These are phyloP conservation scores for Petrocephalus schoutedeni DNA, from an alignment of 2,797 vertebrate species.

Conservation along the genomic window DNA sequence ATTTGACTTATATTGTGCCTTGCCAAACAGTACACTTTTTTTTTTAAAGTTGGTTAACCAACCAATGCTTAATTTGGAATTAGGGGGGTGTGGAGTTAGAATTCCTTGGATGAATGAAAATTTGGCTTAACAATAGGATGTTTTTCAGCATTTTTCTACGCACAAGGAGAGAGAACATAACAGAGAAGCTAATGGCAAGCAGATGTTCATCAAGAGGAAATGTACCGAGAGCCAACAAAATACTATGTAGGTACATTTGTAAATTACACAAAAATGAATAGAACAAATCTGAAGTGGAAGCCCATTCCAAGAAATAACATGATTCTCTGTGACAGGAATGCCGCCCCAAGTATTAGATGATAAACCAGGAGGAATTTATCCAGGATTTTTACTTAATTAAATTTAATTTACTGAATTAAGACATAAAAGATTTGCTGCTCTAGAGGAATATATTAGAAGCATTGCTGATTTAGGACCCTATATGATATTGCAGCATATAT, in stretches of 20 bases:
- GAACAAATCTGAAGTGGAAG: not conserved
- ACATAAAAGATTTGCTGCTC: not conserved
- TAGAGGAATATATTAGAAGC: not conserved
- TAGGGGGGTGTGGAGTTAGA: not conserved
- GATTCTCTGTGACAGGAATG: not conserved
- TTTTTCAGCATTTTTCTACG: conserved; percentile 24
- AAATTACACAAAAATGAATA: conserved; percentile 22
- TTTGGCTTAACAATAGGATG: conserved; percentile 21
- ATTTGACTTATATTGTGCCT: not conserved
- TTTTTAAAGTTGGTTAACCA: not conserved
- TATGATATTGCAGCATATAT: not conserved
- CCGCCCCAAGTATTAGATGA: not conserved
- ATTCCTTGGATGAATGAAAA: conserved; percentile 14
- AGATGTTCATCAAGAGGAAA: conserved; percentile 27
- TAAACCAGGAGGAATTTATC: not conserved
- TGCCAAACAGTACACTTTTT: not conserved
- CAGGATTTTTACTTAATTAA: not conserved
- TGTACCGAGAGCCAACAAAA: conserved; percentile 5
- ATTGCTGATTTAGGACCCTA: not conserved
- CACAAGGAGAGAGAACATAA: conserved; percentile 14
- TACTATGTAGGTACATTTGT: not conserved
- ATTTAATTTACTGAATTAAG: not conserved
- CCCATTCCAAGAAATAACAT: conserved; percentile 17
- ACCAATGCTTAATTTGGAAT: not conserved
- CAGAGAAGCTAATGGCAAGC: conserved; percentile 23